These are phyloP conservation scores for Cliona cf. orientalis DNA, from an alignment of 37 sponge, comb jelly and placozoan genomes.

Conservation along the genomic window DNA sequence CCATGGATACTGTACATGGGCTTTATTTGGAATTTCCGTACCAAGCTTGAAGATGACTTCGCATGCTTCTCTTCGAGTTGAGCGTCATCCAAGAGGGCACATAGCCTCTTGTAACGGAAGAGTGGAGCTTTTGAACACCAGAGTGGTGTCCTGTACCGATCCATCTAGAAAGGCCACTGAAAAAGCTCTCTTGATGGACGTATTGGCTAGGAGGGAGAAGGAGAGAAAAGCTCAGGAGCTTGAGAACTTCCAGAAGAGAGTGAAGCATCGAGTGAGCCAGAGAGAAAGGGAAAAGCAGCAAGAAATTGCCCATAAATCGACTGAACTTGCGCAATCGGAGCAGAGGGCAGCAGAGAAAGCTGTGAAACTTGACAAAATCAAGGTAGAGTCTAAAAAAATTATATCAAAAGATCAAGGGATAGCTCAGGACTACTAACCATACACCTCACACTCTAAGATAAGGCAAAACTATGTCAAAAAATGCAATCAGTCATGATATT, in stretches of 20 bases:
- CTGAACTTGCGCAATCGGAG: constrained; percentile 1
- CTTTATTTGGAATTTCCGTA: constrained; percentile 6
- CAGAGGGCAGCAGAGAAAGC: constrained; percentile 8
- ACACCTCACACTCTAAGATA: background rate
- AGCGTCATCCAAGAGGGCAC: constrained; percentile 36
- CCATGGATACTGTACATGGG: background rate
- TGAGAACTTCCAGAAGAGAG: constrained; percentile 32
- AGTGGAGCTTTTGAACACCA: constrained; percentile 14
- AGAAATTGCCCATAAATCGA: background rate
- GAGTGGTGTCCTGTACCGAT: background rate
- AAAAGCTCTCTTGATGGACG: constrained; percentile 7
- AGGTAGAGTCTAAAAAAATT: background rate
- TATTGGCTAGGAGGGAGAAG: background rate
- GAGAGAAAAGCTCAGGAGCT: constrained; percentile 28
- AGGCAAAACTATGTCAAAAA: too few species aligned
- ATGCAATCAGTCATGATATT: too few species aligned
- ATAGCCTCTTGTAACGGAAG: constrained; percentile 53
- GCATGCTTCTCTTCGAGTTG: constrained; percentile 2
- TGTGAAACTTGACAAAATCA: background rate
- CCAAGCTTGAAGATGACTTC: background rate
- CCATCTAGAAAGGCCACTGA: background rate
- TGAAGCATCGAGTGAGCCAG: constrained; percentile 31
- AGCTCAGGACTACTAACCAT: background rate
- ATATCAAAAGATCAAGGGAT: background rate
- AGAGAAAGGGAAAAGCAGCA: constrained; percentile 22